Base-by-base conservation (phyloP, 2,113 vertebrate genomes). In the Thomomys bottae region DNA sequence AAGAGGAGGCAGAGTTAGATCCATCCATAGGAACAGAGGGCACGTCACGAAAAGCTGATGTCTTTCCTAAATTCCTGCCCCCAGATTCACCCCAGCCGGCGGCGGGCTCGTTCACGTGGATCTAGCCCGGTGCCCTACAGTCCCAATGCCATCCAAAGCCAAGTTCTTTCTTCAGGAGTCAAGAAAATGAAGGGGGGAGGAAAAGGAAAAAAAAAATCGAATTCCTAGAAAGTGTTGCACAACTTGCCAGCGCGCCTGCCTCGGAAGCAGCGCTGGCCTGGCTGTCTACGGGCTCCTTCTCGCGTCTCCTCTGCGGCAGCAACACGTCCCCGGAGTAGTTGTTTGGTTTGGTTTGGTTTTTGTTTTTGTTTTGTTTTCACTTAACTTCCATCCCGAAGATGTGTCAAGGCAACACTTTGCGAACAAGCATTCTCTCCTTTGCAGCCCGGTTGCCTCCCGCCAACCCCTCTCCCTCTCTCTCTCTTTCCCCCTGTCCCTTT, bases 211-310 rank as follows among this genome's bases (percentile, higher is more conserved):
- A 95, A 87, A 95, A 87, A 94, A 96, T 80, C 93, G 71, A 95
- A 93, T 97, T 98, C 97, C 97, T 97, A 96, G 96, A 98, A 98
- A 98, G 97, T 97, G 96, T 95, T 96, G 95, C 96, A 78, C 96
- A 97, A 98, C 96, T 98, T 98, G 97, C 96, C 96, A 93, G 96
- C 87, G 94, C 97, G 94, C 95, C 64, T 97, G 93, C 30, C 49
- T n/a, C n/a, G n/a, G 38, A 83, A 93, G 96, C 95, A 97, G 45
- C 97, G 95, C 87, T 93, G 97, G 96, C 77, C 96, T 96, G 96
- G 75, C 96, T 96, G 93, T 89, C 95, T 36, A 91, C 93, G 63
- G 96, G 87, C 91, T 92, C 87, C 21, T 84, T 92, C 91, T 92
- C 68, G 91, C 92, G 95, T 95, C 89, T 88, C 94, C 94, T 82